These are phyloP conservation scores for Dryas iulia DNA, from an alignment of 1,140 invertebrate genomes.

Conservation along the genomic window DNA sequence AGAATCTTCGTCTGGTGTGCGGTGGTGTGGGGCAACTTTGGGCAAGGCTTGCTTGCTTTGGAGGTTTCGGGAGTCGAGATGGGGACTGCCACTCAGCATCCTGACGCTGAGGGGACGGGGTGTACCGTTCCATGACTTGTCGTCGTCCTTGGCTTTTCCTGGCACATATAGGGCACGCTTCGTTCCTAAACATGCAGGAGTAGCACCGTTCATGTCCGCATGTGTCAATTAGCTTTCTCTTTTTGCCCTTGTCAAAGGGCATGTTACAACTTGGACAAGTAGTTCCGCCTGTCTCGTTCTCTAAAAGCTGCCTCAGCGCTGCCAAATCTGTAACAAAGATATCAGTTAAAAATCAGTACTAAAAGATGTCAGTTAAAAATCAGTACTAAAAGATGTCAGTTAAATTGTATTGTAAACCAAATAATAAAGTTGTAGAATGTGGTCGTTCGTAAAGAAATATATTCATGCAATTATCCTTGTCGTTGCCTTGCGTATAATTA, in stretches of 20 bases:
- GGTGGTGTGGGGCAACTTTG: conserved; percentile 89
- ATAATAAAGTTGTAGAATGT: conserved; percentile 7
- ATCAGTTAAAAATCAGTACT: not conserved
- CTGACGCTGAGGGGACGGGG: conserved; percentile 78
- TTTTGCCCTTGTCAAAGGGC: conserved; percentile 97
- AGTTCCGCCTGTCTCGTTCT: conserved; percentile 80
- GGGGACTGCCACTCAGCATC: conserved; percentile 70
- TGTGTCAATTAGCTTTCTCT: conserved; percentile 94
- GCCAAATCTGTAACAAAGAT: conserved; percentile 67
- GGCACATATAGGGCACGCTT: conserved; percentile 92
- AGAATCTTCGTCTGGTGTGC: conserved; percentile 88
- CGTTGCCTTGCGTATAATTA: conserved; percentile 27
- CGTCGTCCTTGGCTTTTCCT: conserved; percentile 65
- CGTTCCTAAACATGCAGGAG: conserved; percentile 94
- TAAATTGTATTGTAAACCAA: not conserved
- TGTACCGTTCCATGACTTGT: conserved; percentile 64
- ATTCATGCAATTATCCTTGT: conserved; percentile 26
- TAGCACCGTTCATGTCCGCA: conserved; percentile 97
- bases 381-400: not conserved
- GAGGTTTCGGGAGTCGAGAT: conserved; percentile 68
- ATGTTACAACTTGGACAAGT: conserved; percentile 92
- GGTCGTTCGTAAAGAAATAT: conserved; percentile 19
- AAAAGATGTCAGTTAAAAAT: not conserved
- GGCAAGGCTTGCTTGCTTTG: conserved; percentile 75
- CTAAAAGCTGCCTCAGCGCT: conserved; percentile 70